Evolutionary conservation across 2,113 vertebrate species (phyloP).

Genomic region (Psettodes erumei): DNA sequence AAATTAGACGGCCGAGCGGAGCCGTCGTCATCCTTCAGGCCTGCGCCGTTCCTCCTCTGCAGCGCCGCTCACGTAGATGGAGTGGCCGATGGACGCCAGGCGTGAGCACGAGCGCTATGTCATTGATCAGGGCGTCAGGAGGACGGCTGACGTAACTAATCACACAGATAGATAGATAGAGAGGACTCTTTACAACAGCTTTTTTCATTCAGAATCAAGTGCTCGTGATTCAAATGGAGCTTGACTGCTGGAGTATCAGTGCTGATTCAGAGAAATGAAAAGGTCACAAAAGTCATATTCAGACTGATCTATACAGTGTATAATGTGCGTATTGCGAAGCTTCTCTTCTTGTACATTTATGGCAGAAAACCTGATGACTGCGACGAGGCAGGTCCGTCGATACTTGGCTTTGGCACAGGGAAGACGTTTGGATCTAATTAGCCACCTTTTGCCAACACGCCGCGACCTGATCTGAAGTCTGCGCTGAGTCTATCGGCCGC

Average conservation of each 20-base stretch:
- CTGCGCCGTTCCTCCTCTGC: conserved; percentile 35
- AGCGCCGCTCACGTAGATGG: conserved; percentile 45
- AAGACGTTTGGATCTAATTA: conserved; percentile 39
- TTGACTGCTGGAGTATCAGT: no score
- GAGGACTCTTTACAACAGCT: no score
- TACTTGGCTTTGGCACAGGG: conserved; percentile 7
- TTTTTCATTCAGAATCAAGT: no score
- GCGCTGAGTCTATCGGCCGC: not conserved
- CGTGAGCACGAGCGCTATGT: conserved; percentile 8
- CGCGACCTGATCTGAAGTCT: conserved; percentile 19
- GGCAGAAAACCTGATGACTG: not conserved
- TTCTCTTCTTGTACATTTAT: not conserved
- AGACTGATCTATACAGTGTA: not conserved
- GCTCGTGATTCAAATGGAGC: no score
- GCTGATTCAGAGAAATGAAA: not conserved
- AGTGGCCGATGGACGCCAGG: conserved; percentile 41
- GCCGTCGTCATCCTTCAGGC: conserved; percentile 78
- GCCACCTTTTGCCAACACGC: conserved; percentile 26
- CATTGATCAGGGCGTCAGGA: conserved; percentile 37
- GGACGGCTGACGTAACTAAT: conserved; percentile 12
- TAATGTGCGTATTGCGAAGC: not conserved
- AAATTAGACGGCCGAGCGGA: conserved; percentile 83
- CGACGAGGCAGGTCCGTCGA: conserved; percentile 13
- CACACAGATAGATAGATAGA: not conserved
- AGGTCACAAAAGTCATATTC: not conserved